Base-by-base conservation (phyloP, 2,888 invertebrate genomes). In the Atethmia centrago region DNA sequence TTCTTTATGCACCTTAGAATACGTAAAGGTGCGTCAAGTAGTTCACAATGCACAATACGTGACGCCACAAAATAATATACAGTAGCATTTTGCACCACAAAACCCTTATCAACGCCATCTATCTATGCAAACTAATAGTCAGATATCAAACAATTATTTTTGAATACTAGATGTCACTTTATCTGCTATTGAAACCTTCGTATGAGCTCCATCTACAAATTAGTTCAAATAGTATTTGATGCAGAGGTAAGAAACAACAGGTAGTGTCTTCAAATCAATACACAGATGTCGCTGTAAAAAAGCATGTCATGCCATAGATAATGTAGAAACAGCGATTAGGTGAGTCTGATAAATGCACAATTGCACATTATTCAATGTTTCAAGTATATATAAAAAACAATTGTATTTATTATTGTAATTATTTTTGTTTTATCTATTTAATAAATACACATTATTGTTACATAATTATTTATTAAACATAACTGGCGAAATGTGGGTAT, bases 71-170 rank as follows among this genome's bases (percentile, higher is more conserved):
- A 31, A 2, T 31, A 31, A 31, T 31, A 31, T 3, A 31, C 5
- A 28, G 12, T 12, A 40, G 16, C 19, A n/a, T 53, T 40, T 53
- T 14, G n/a, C 0, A 16, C 16, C 0, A 0, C 36, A 28, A 16
- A 28, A 16, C 0, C 1, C 16, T 21, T 12, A 51, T 10, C n/a
- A 81, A 36, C 51, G 69, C 76, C 82, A 71, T 81, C 84, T 82
- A 42, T 71, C 14, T 2, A 21, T 0, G 0, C 10, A 12, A 28
- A 14, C 3, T 2, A 47, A 25, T 7, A 64, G 12, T 36, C 0
- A 28, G 2, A 3, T 0, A 25, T 4, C 8, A 47, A 42, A 19
- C 4, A 10, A 16, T 47, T 2, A 0, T 1, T 47, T 53, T 28
- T n/a, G 0, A 3, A 10, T 0, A 47, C n/a, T 31, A 68, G 79